phyloP scores from a whole-genome alignment of 2,113 vertebrate genomes.

The Gorsachius goisagi region DNA sequence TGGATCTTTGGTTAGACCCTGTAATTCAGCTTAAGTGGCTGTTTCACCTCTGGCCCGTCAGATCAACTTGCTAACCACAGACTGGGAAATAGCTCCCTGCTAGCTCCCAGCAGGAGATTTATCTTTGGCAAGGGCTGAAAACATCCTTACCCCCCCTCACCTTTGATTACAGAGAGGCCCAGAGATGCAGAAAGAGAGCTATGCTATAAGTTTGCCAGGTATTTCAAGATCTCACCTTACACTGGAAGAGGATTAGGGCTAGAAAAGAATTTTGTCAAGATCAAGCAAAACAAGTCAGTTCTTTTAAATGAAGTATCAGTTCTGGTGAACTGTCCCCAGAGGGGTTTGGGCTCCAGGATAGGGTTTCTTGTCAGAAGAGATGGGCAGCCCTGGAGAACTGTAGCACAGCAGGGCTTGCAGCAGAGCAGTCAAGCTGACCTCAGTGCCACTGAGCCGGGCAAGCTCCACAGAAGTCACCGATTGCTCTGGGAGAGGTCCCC shows the following conservation, averaged over 20 bases:
- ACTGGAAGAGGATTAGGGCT: slow-evolving; percentile 43
- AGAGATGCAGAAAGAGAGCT: background rate
- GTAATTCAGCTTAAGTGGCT: slow-evolving; percentile 43
- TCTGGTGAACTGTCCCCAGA: slow-evolving; percentile 23
- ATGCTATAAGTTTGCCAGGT: background rate
- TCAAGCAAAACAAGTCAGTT: slow-evolving; percentile 37
- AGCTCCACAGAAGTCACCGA: background rate
- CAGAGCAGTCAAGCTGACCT: background rate
- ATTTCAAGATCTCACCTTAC: slow-evolving; percentile 60
- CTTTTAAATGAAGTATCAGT: slow-evolving; percentile 29
- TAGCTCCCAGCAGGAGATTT: slow-evolving; percentile 17
- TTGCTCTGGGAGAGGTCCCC: background rate
- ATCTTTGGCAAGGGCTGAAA: slow-evolving; percentile 5
- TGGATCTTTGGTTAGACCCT: slow-evolving; percentile 40
- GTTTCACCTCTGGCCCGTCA: slow-evolving; percentile 45
- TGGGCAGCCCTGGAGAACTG: background rate
- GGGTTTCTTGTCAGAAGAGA: slow-evolving; percentile 1
- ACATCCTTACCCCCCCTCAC: background rate
- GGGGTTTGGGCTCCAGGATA: slow-evolving; percentile 18
- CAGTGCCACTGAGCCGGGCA: background rate
- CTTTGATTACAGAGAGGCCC: background rate
- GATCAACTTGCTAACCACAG: slow-evolving; percentile 56
- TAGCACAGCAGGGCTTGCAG: background rate
- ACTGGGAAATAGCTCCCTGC: slow-evolving; percentile 33
- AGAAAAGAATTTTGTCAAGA: slow-evolving; percentile 61